A percentile compares a stretch with the other conserved stretches of the same genome.
Conservation (phyloP, 2,888 invertebrate species). For the Chironomus tentans region DNA sequence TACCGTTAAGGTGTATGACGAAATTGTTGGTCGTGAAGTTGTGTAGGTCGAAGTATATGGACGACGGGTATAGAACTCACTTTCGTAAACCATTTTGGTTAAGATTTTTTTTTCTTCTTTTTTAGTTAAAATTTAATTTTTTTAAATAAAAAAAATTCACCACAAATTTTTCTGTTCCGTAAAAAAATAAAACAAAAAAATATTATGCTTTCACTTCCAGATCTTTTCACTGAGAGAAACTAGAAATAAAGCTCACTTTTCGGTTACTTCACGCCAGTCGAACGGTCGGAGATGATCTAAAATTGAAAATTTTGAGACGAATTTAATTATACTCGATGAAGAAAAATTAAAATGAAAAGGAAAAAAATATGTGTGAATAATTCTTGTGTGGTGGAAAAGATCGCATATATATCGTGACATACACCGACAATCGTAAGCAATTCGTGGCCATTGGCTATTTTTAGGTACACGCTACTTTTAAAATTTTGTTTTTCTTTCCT, state of each 20-base stretch:
- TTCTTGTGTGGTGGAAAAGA: no score
- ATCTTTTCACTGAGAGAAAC: background rate
- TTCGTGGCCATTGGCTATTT: no score
- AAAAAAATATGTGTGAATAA: background rate
- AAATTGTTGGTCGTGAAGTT: conserved; percentile 42
- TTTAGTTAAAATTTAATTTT: background rate
- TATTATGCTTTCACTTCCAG: background rate
- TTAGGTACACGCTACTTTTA: no score
- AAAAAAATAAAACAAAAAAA: background rate
- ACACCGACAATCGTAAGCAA: no score
- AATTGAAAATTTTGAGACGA: conserved; percentile 11
- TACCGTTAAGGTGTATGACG: conserved; percentile 74
- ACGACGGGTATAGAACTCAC: conserved; percentile 85
- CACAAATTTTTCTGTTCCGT: background rate
- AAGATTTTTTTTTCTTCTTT: conserved; percentile 28
- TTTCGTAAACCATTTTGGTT: conserved; percentile 78
- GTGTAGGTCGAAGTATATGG: conserved; percentile 56
- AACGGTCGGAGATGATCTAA: conserved; percentile 26
- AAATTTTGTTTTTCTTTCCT: no score
- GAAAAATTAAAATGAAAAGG: background rate
- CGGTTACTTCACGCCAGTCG: conserved; percentile 20
- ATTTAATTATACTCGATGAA: background rate
- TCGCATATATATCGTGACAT: no score
- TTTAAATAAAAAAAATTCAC: background rate
- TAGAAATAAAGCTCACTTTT: background rate